Percentiles rank a stretch among this genome's conserved stretches.
Evolutionary conservation across 2,888 invertebrate species (phyloP).

Genomic region (Leptarthrus brevirostris): DNA sequence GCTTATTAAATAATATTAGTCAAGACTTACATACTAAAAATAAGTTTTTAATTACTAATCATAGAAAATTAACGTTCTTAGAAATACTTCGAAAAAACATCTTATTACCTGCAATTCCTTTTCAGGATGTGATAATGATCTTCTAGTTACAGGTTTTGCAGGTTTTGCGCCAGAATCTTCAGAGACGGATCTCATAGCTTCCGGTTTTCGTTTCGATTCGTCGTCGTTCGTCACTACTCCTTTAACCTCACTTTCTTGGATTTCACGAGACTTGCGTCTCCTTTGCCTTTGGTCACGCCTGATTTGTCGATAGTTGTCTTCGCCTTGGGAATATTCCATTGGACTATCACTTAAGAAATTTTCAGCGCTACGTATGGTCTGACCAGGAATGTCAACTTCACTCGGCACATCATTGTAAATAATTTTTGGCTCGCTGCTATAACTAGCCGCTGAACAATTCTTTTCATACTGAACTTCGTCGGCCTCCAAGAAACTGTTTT

Average conservation of each 20-base stretch:
- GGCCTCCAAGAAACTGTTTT: conserved; percentile 63
- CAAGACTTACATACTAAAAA: no score
- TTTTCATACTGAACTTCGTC: conserved; percentile 65
- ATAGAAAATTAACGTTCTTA: no score
- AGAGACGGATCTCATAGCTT: conserved; percentile 65
- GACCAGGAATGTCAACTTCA: conserved; percentile 56
- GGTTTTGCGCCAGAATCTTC: conserved; percentile 64
- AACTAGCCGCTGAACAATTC: conserved; percentile 60
- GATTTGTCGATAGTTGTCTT: conserved; percentile 53
- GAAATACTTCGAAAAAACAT: not conserved
- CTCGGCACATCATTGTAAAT: conserved; percentile 63
- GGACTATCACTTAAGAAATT: conserved; percentile 52
- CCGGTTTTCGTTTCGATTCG: conserved; percentile 61
- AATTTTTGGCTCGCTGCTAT: conserved; percentile 64
- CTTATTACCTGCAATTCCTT: conserved; percentile 65
- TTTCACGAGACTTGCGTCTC: conserved; percentile 54
- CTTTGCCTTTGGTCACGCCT: conserved; percentile 54
- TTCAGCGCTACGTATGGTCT: conserved; percentile 53
- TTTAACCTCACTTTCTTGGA: conserved; percentile 51
- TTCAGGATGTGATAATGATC: conserved; percentile 66
- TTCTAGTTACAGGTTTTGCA: conserved; percentile 63
- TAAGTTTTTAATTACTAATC: no score
- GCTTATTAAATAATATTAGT: no score
- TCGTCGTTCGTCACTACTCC: conserved; percentile 45
- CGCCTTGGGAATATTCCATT: conserved; percentile 50